phyloP scores from a whole-genome alignment of 2,113 vertebrate species.

The Rallus limicola region DNA sequence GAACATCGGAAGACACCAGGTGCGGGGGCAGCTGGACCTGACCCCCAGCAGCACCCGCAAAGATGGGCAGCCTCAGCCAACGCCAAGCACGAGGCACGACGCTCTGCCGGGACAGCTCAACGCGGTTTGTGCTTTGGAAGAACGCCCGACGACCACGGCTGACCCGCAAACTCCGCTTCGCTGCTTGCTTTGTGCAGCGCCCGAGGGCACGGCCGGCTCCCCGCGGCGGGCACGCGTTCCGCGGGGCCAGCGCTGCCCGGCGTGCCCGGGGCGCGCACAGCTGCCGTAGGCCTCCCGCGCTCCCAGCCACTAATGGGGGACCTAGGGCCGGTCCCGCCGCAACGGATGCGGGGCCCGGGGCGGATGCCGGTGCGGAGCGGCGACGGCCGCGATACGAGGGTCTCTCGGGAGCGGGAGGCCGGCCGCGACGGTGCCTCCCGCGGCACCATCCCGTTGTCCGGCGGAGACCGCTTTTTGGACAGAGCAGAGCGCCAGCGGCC shows the following conservation, averaged over 20 bases:
- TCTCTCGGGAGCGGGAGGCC: background rate
- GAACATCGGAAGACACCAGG: fast-evolving
- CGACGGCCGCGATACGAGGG: background rate
- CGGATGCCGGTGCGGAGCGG: too few species aligned
- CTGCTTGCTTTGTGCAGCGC: fast-evolving
- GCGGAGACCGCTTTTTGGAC: too few species aligned
- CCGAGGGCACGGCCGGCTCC: background rate
- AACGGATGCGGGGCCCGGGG: background rate
- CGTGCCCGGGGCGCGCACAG: fast-evolving
- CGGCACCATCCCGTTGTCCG: background rate
- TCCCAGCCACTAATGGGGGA: background rate
- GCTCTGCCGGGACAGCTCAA: background rate
- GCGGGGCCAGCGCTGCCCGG: background rate
- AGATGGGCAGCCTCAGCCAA: fast-evolving
- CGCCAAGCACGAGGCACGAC: fast-evolving
- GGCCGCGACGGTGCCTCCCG: background rate
- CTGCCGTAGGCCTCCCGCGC: fast-evolving
- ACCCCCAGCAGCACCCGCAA: background rate
- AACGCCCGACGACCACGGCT: background rate
- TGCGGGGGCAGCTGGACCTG: background rate
- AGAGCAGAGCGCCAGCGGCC: too few species aligned
- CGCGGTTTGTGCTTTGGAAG: fast-evolving
- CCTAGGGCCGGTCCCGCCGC: background rate
- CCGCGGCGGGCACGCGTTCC: background rate
- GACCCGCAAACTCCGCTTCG: too few species aligned